phyloP scores from a whole-genome alignment of 2,888 invertebrate genomes.

The Argyra leucocephala region DNA sequence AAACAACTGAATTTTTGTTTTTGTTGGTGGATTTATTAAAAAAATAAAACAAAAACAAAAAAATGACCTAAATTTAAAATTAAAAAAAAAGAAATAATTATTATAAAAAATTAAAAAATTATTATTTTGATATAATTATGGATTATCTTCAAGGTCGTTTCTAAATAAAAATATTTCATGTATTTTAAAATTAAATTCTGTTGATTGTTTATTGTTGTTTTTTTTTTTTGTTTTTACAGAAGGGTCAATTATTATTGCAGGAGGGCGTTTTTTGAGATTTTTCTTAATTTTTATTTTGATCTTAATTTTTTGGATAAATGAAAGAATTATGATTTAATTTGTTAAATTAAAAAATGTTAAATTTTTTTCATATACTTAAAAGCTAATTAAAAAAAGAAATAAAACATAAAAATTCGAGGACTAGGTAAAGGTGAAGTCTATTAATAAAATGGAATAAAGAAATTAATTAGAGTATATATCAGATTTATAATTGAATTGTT shows the following conservation, averaged over 20 bases:
- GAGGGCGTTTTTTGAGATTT: neutral
- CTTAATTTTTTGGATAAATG: too few relatives aligned
- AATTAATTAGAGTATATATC: too few relatives aligned
- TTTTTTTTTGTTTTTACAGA: neutral
- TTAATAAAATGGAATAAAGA: too few relatives aligned
- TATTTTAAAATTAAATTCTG: neutral
- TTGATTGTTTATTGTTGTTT: neutral
- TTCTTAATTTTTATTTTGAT: too few relatives aligned
- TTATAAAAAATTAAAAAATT: neutral
- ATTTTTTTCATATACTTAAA: too few relatives aligned
- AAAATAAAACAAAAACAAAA: neutral
- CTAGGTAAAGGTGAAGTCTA: too few relatives aligned
- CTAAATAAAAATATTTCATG: neutral
- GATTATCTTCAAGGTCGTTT: neutral
- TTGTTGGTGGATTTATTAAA: neutral
- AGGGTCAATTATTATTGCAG: neutral
- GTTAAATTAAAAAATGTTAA: too few relatives aligned
- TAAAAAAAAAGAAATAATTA: neutral
- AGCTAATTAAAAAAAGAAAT: too few relatives aligned
- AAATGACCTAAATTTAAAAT: conserved; percentile 2
- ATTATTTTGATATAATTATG: neutral
- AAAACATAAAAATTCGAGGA: too few relatives aligned
- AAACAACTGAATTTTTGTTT: neutral
- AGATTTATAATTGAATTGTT: too few relatives aligned
- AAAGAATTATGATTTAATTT: too few relatives aligned